A percentile compares a stretch with the other conserved stretches of the same genome.
phyloP scores from a whole-genome alignment of 2,113 vertebrate genomes.

The Microcebus jonahi region DNA sequence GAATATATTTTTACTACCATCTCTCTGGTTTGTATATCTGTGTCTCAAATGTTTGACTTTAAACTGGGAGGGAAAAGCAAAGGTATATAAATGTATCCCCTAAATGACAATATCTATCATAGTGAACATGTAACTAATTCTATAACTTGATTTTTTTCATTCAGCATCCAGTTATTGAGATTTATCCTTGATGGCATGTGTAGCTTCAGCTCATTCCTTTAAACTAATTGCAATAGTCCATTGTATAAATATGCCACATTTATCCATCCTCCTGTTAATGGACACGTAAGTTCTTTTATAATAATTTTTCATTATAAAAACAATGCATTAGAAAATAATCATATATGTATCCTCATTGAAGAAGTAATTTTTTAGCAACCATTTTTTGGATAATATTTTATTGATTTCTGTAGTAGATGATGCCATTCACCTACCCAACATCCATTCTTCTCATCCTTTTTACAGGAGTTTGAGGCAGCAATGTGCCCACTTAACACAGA shows the following conservation, averaged over 20 bases:
- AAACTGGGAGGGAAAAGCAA: not conserved
- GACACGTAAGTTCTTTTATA: not conserved
- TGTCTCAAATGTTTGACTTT: not conserved
- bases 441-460: not conserved
- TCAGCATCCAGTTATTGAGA: not conserved
- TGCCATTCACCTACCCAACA: not conserved
- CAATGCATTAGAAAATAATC: not conserved
- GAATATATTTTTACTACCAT: slow-evolving; percentile 55
- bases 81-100: not conserved
- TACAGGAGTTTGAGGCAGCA: not conserved
- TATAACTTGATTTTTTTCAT: not conserved
- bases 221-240: not conserved
- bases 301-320: not conserved
- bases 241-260: not conserved
- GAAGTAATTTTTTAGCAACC: not conserved
- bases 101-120: not conserved
- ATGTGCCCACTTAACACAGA: not conserved
- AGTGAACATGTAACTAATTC: not conserved
- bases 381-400: not conserved
- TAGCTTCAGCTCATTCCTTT: not conserved
- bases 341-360: not conserved
- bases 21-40: not conserved
- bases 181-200: not conserved
- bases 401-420: not conserved
- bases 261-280: not conserved